Evolutionary conservation across 2,888 invertebrate genomes (phyloP).

Genomic region (Globia sparganii): DNA sequence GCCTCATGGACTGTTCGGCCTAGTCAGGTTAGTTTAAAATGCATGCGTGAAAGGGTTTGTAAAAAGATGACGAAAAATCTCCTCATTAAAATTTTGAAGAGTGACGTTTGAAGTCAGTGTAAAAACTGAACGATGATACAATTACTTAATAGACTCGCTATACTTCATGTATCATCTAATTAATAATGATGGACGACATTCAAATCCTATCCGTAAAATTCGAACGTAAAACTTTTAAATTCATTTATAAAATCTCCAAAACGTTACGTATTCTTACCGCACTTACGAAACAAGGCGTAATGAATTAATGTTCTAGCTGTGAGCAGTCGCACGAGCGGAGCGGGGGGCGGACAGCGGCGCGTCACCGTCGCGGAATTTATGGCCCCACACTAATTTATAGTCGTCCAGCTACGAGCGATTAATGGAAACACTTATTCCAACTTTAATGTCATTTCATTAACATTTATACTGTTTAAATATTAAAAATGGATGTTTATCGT

Average conservation of each 20-base stretch:
- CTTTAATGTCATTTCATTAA: slow-evolving; percentile 72
- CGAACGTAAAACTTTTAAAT: slow-evolving; percentile 14
- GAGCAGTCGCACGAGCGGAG: slow-evolving; percentile 65
- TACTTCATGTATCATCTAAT: not conserved
- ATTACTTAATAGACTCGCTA: not conserved
- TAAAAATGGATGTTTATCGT: not conserved
- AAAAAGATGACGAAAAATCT: not conserved
- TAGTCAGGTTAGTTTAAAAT: not conserved
- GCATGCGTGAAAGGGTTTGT: too few species aligned
- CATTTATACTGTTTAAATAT: slow-evolving; percentile 44
- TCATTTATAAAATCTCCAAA: slow-evolving; percentile 52
- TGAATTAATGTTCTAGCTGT: slow-evolving; percentile 67
- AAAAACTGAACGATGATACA: not conserved
- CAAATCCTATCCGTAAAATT: not conserved
- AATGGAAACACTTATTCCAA: slow-evolving; percentile 80
- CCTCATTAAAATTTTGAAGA: not conserved
- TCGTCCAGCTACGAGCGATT: slow-evolving; percentile 74
- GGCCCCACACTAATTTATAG: slow-evolving; percentile 83
- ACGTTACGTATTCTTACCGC: slow-evolving; percentile 58
- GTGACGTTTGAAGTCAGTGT: not conserved
- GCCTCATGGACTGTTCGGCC: not conserved
- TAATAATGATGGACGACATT: not conserved
- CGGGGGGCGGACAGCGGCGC: slow-evolving; percentile 74
- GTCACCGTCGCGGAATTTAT: slow-evolving; percentile 82
- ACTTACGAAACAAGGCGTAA: slow-evolving; percentile 64